Evolutionary conservation across 2,888 invertebrate species (phyloP), one percentile per base, ranked within the genome.

Genomic region (Caenorhabditis sp.): DNA sequence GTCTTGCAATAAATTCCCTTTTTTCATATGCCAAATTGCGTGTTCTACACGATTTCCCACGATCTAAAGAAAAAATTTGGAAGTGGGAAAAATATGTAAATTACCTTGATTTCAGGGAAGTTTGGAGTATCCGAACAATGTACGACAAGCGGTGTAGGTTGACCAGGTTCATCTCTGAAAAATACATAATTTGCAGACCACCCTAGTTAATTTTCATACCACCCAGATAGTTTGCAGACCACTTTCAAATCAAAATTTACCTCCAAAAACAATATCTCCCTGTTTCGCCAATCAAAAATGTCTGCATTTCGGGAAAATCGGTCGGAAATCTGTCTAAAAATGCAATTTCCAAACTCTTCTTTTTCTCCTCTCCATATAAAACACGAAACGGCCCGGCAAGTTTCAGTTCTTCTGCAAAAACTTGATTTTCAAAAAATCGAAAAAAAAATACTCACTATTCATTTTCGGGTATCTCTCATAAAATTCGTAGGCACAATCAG

Each of bases 271-370:
- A 72, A 63, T 79, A 84, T 53, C 77, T 73, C 1, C 84, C 84
- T 3, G 53, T 24, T 1, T 65, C 36, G 19, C 66, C 66, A 14
- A 58, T 68, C 19, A 89, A 77, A 19, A 89, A 87, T 27, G 90
- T 90, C 89, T 94, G 93, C 88, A 95, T 93, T 89, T 97, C 96
- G 12, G 97, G 96, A 12, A 95, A 94, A 90, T 97, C 97, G 88
- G 93, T 94, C 88, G 91, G 94, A 89, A 93, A 96, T 81, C 97
- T 91, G 55, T 72, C 69, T 19, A 72, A 50, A 64, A 72, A 64
- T 1, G 67, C 53, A 12, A 64, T 14, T 1, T 72, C 72, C 8
- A 62, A 27, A 10, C 65, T 67, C 10, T 26, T 24, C 50, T 19
- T 24, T 27, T 21, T 24, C 19, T 19, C 59, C 59, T 72, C 83